Evolutionary conservation across 2,888 invertebrate genomes (phyloP), one percentile per base, ranked within the genome.

Genomic region (Hipparchia sbordonii): DNA sequence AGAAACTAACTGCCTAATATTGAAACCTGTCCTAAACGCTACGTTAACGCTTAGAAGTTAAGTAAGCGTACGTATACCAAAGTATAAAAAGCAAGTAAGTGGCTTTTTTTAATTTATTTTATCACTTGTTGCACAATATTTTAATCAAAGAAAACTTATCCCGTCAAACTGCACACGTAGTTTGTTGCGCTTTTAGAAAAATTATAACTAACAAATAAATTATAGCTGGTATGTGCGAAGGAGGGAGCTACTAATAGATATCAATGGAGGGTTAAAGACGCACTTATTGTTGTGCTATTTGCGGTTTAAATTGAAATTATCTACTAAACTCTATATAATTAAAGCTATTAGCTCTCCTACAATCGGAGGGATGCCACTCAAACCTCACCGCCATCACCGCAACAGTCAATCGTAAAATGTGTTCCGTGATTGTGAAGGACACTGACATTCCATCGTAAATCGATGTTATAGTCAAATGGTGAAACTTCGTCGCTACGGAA

Each of bases 311-410:
- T 71, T 71, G 62, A 71, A 71, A 65, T 59, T 57, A 71, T 59
- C 57, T 51, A 59, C 39, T 65, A 59, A 10, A 57, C 46, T 65
- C 51, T 51, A 65, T 65, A 59, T 65, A 57, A 65, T 59, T 70
- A 33, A 59, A 65, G 63, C 70, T 54, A 70, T 70, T 70, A 63
- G 65, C 71, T 71, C n/a, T 59, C 70, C 70, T 48, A 71, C 65
- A 48, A 59, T 57, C 65, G 71, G 33, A 59, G 59, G 59, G 65
- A 59, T 71, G 71, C 65, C 71, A 65, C 65, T 71, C 71, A 65
- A 65, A 54, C 51, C 52, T 39, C 12, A 23, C 54, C 54, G 52
- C 39, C 39, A 2, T 39, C 39, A 39, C 39, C 39, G 39, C 60
- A 46, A 6, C 48, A 65, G 67, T 71, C 60, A 56, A 56, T 67